Evolutionary conservation across 2,888 invertebrate genomes (phyloP), one percentile per base, ranked within the genome.

Genomic region (Cenopis cana): DNA sequence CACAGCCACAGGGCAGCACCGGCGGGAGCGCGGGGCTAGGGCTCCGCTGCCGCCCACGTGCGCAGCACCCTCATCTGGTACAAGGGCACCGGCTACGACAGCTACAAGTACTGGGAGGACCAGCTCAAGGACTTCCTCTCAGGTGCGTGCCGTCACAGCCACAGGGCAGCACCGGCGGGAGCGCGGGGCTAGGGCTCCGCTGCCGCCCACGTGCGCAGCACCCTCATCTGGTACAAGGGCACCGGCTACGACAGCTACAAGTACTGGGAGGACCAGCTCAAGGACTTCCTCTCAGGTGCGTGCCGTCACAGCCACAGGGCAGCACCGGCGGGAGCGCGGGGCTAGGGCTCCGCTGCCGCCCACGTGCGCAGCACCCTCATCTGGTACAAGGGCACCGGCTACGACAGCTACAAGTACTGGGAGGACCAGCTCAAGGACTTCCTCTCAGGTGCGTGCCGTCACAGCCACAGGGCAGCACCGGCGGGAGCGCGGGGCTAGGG

Each of bases 51-150:
- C 99, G 17, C 95, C 95, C 6, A 98, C 85, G 97, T 98, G 10
- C 96, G 98, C 80, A 98, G 98, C 85, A 98, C 99, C 10, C 94
- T 99, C 73, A 98, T 99, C 82, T 98, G 98, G 96, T 99, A 98
- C 91, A 97, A 97, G 85, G 97, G 97, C 29, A 96, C 97, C 0
- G 95, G 96, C 50, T 94, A 94, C 75, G 95, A 96, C 33, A 96
- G 97, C 84, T 97, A 96, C 82, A 94, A 95, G 76, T 95, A 96
- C 79, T 98, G 98, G 98, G 96, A 96, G 65, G 94, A 97, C 66
- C 95, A 96, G 77, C 90, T 98, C 11, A 95, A 96, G 80, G 90
- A 95, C 29, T 98, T 98, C 83, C 92, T 98, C 61, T 95, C 96
- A 81, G 96, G 98, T 98, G 89, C 93, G 94, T 88, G 4, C 24